Percentiles rank a stretch among this genome's conserved stretches.
phyloP scores from a whole-genome alignment of 2,113 vertebrate genomes.

The Oncorhynchus nerka region DNA sequence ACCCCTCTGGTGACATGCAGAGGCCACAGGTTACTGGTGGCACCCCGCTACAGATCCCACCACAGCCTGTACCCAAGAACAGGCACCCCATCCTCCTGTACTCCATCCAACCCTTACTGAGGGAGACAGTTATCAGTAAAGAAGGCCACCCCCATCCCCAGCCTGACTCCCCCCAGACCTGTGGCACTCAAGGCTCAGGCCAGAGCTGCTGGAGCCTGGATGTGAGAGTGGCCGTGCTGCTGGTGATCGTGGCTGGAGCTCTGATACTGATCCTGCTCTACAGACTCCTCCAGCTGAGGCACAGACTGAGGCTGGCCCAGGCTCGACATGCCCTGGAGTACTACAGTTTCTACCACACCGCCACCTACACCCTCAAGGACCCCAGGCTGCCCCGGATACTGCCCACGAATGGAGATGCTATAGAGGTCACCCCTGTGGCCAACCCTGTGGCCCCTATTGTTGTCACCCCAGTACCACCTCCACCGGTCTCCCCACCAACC shows the following conservation, averaged over 20 bases:
- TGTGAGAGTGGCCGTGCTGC: constrained; percentile 49
- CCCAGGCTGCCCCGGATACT: constrained; percentile 1
- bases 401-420: constrained; percentile 15
- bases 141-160: constrained; percentile 3
- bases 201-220: constrained; percentile 57
- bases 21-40: constrained; percentile 28
- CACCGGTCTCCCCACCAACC: constrained; percentile 22
- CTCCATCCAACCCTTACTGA: not conserved
- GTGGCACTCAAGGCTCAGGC: constrained; percentile 37
- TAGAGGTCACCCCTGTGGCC: not conserved
- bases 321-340: constrained; percentile 66
- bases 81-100: not conserved
- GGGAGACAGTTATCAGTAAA: not conserved
- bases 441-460: not conserved
- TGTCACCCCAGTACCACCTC: constrained; percentile 14
- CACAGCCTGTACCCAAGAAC: not conserved
- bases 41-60: constrained; percentile 36
- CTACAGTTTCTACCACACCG: constrained; percentile 68
- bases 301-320: constrained; percentile 60
- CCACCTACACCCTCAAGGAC: constrained; percentile 66
- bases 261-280: constrained; percentile 69
- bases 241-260: constrained; percentile 63
- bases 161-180: constrained; percentile 29
- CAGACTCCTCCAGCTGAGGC: constrained; percentile 62
- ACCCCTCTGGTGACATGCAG: constrained; percentile 41